phyloP scores from a whole-genome alignment of 2,113 vertebrate genomes.

The Pteruthius melanotis region DNA sequence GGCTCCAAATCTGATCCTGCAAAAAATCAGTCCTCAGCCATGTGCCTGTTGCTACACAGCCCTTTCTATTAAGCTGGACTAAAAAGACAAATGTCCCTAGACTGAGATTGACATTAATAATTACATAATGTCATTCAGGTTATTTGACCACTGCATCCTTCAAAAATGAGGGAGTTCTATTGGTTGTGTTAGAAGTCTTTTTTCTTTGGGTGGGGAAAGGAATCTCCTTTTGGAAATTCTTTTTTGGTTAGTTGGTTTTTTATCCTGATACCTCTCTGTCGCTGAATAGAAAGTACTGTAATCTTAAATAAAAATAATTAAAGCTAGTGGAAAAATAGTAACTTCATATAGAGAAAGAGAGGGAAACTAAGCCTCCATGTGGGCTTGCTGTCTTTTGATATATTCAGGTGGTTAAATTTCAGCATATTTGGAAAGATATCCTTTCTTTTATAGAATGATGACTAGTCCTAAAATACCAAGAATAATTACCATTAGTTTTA shows the following conservation, averaged over 20 bases:
- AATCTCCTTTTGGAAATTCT: not conserved
- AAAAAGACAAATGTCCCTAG: not conserved
- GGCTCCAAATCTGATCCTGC: not conserved
- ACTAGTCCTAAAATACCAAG: not conserved
- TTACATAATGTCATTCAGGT: not conserved
- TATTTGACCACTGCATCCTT: not conserved
- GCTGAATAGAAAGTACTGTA: not conserved
- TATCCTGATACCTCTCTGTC: not conserved
- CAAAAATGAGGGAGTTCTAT: not conserved
- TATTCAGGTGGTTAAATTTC: not conserved
- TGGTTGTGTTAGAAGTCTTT: not conserved
- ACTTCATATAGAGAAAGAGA: not conserved
- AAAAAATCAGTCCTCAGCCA: not conserved
- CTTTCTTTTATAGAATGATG: not conserved
- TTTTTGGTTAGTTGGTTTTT: not conserved
- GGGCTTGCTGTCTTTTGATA: not conserved
- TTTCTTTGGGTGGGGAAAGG: accelerated
- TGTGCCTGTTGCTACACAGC: not conserved
- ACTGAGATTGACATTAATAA: not conserved
- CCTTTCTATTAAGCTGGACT: not conserved
- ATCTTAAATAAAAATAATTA: not conserved
- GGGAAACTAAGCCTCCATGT: not conserved
- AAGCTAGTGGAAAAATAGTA: not conserved
- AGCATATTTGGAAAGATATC: not conserved
- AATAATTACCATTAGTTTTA: not conserved